Evolutionary conservation across 2,888 invertebrate species (phyloP).

Genomic region (Stenchaetothrips biformis): DNA sequence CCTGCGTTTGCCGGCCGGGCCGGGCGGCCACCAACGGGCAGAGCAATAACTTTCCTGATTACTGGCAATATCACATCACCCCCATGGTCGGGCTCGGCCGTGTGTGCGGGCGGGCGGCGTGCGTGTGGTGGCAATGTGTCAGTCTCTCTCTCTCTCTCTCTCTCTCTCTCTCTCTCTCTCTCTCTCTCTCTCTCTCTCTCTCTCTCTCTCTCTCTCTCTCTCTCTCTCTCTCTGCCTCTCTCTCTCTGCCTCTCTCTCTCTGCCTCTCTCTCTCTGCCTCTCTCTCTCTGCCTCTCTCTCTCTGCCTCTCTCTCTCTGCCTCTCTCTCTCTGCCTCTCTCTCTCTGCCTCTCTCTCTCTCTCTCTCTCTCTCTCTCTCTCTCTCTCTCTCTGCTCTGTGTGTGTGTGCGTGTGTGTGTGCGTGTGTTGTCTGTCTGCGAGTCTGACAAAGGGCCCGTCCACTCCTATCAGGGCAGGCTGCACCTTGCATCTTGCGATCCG

Average conservation of each 20-base stretch:
- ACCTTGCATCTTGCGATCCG: too few relatives aligned
- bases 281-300: not conserved
- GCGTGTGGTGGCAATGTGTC: not conserved
- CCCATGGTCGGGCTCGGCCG: not conserved
- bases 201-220: not conserved
- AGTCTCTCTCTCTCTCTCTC: not conserved
- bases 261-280: not conserved
- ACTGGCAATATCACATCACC: too few relatives aligned
- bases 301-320: not conserved
- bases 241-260: not conserved
- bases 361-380: too few relatives aligned
- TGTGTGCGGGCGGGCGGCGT: not conserved
- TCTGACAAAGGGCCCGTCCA: too few relatives aligned
- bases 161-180: not conserved
- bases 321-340: too few relatives aligned
- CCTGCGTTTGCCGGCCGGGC: too few relatives aligned
- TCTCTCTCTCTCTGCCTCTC: not conserved
- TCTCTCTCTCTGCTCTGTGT: not conserved
- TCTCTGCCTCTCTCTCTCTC: too few relatives aligned
- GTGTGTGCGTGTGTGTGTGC: not conserved
- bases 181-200: not conserved
- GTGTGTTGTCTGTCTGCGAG: not conserved
- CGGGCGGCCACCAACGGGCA: too few relatives aligned
- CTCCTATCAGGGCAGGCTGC: too few relatives aligned
- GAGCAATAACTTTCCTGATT: too few relatives aligned